Evolutionary conservation across 2,113 vertebrate genomes (phyloP), one percentile per base, ranked within the genome.

Genomic region (Mohoua ochrocephala): DNA sequence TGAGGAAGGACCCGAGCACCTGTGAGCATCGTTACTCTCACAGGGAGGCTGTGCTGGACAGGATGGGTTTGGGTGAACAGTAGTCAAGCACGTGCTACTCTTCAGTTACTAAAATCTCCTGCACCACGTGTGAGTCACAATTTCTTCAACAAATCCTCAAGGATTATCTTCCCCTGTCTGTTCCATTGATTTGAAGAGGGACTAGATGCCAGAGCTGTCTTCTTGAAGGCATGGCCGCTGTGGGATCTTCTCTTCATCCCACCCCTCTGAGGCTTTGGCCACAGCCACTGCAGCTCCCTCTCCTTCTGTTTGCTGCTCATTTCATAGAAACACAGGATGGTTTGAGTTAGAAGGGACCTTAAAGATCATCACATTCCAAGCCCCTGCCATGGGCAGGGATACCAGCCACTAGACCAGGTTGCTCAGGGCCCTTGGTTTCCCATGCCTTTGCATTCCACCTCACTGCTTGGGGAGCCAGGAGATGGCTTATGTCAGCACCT

Each of bases 401-500:
- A 54, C 41, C 71, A 63, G 26, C 35, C 71, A 33, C 49, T 37
- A 13, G 24, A 39, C 33, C 45, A 35, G 35, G 56, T 77, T 70
- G 31, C 49, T 56, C 80, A 50, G 42, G 27, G 49, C 56, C 64
- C 41, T 71, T 8, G 11, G 31, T 78, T 95, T 84, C 84, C 53
- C 59, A 9, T 84, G 76, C 45, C 64, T 83, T 45, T 88, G 44
- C 3, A 1, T 67, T 81, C 54, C 60, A 81, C 59, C 63, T 80
- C 54, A 5, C 37, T 28, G 60, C 61, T 74, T 0, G 0, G 39
- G 31, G 69, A 93, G 85, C 75, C 47, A 33, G 83, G 42, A 89
- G 87, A 60, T 82, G 82, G 77, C 74, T 92, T 68, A 28, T 7
- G 15, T 95, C 95, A 96, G 94, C 94, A 91, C 61, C 89, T 95